Conservation (phyloP, 2,888 invertebrate species). For the Trypoxylon attenuatum region DNA sequence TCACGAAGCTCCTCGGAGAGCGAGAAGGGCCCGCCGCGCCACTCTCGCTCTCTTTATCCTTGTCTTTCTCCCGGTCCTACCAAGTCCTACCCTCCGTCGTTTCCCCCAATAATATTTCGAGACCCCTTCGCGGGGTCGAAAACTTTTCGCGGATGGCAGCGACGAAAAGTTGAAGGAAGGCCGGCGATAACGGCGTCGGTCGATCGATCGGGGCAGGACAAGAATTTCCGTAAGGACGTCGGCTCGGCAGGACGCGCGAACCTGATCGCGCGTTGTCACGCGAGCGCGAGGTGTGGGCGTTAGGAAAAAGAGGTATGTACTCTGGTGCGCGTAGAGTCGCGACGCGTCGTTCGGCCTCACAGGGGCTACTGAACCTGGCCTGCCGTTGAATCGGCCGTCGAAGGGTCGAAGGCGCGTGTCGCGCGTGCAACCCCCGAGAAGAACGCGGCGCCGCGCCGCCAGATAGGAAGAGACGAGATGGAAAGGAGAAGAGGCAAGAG, state of each 20-base stretch:
- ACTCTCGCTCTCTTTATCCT: too few species aligned
- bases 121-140: constrained; percentile 7
- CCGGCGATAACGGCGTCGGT: constrained; percentile 4
- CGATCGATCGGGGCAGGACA: not conserved
- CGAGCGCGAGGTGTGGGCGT: not conserved
- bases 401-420: not conserved
- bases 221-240: not conserved
- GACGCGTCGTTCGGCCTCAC: constrained; percentile 7
- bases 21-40: too few species aligned
- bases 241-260: not conserved
- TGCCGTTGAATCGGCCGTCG: not conserved
- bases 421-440: not conserved
- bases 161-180: constrained; percentile 8
- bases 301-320: not conserved
- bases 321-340: not conserved
- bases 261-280: constrained; percentile 31
- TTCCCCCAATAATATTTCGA: constrained; percentile 22
- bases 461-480: not conserved
- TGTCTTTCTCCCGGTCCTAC: not conserved
- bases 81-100: not conserved
- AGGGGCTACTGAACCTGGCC: constrained; percentile 6
- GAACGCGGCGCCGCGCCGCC: not conserved
- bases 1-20: too few species aligned
- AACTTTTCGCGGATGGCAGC: constrained; percentile 16
- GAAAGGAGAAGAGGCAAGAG: too few species aligned